Base-by-base conservation (phyloP, 2,888 invertebrate species). In the Drosophila peninsularis region DNA sequence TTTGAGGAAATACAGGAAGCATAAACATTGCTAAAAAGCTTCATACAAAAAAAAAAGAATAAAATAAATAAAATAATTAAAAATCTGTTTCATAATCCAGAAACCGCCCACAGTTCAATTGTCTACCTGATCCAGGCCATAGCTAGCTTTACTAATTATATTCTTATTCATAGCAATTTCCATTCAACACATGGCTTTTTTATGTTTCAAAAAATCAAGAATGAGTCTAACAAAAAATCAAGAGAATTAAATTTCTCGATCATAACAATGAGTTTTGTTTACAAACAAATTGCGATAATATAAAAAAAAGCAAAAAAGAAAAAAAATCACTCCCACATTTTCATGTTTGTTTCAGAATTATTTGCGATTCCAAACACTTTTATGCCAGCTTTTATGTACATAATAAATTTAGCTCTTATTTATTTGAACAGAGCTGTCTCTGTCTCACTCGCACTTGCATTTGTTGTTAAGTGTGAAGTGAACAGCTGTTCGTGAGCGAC, bases 391-490 rank as follows among this genome's bases (percentile, higher is more conserved):
- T 54, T 54, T 61, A 55, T 60, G 44, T 58, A 57, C 52, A 64
- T 50, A 55, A 49, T 34, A n/a, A 42, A 34, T 34, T 37, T 68
- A 55, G 58, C 30, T 32, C 44, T 53, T 7, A 45, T 17, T 47
- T 14, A 3, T 17, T 24, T 11, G n/a, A 17, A 24, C 21, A 7
- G 32, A 39, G 21, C 42, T 47, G 17, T 17, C 6, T 19, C n/a
- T 13, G 32, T 80, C 82, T 68, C 73, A 42, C 71, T 82, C 54
- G 64, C 78, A 75, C 82, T 63, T 50, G 27, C 66, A 65, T 71
- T 78, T 82, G 82, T 82, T 82, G 69, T 82, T 82, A 82, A 67
- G n/a, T 42, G 21, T 17, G 37, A 13, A 13, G 17, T 32, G 27
- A 62, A 58, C 85, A 82, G 73, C 80, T 80, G 78, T 66, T 65